Evolutionary conservation across 53 echinoderm and acorn worm species (phyloP), one percentile per base, ranked within the genome.

Genomic region (Mesocentrotus franciscanus): DNA sequence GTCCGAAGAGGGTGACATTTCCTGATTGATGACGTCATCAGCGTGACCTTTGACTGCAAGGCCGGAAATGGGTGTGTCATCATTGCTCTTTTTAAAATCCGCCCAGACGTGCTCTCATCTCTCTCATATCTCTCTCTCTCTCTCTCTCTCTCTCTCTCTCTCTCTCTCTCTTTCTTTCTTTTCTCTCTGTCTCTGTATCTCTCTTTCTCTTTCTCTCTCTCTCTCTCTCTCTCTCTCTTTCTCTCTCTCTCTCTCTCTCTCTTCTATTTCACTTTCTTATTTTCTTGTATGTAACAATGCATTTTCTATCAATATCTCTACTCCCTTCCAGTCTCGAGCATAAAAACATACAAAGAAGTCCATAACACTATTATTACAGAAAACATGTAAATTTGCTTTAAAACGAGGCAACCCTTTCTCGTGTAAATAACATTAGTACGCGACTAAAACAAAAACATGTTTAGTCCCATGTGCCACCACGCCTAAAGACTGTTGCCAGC

Each of bases 41-140:
- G 35, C 34, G 68, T 70, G 92, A 92, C 92, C 92, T 92, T 62
- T 66, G 92, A 92, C 92, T 26, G 92, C 68, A 70, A 90, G 68
- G 62, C 68, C 92, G 92, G 92, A 92, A 92, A 66, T 92, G 92
- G 92, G 92, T 92, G 92, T 92, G 92, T 66, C 92, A 36, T 64
- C 92, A 35, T 66, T 92, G 36, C 68, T 60, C 92, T 64, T 92
- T 64, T 92, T 60, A 36, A 61, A 92, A 18, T 70, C 92, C 30
- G 20, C 34, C 66, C 24, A 39, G 68, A 92, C 68, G 35, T 92
- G 64, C 36, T 62, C 91, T 91, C 91, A 61, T 32, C 32, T 61
- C 66, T 61, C 62, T 49, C 61, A 16, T 2, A 18, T 90, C 90
- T 90, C 30, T 60, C 59, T 90, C 59, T 90, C 90, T 60, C 90